Percentiles rank a stretch among this genome's conserved stretches.
These are phyloP conservation scores for Drosophila neutralis DNA, from an alignment of 2,888 invertebrate species.

Conservation along the genomic window DNA sequence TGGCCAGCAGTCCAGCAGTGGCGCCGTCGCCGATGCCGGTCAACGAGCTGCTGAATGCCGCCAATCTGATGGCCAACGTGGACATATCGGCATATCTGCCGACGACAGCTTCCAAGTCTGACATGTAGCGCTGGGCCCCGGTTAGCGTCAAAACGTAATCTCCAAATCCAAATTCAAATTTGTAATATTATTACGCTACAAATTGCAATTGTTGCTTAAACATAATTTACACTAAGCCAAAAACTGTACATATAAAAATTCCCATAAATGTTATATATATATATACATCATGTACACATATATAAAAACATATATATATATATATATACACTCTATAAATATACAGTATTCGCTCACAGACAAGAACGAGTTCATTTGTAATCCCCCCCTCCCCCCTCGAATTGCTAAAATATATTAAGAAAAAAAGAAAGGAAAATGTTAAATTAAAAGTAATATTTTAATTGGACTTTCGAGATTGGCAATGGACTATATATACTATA, in stretches of 20 bases:
- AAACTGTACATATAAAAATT: slow-evolving; percentile 37
- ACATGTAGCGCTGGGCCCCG: slow-evolving; percentile 20
- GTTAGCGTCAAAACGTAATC: slow-evolving; percentile 31
- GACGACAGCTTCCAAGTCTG: slow-evolving; percentile 48
- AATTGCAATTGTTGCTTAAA: slow-evolving; percentile 17
- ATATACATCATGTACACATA: slow-evolving; percentile 6
- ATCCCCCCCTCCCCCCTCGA: no score
- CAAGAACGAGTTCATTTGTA: no score
- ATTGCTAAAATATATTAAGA: background rate
- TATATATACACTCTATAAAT: background rate
- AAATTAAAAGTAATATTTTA: slow-evolving; percentile 1
- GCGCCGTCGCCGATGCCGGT: slow-evolving; percentile 18
- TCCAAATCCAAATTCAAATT: slow-evolving; percentile 24
- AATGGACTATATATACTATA: background rate
- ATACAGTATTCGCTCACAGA: background rate
- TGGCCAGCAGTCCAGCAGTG: background rate
- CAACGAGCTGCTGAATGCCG: slow-evolving; percentile 78
- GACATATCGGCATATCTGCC: slow-evolving; percentile 70
- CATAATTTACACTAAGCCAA: slow-evolving; percentile 37
- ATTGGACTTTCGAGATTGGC: background rate
- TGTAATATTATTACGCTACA: slow-evolving; percentile 9
- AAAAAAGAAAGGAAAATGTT: background rate
- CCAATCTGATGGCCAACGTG: slow-evolving; percentile 78
- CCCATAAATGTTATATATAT: slow-evolving; percentile 22
- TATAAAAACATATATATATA: background rate